Evolutionary conservation across 2,113 vertebrate species (phyloP).

Genomic region (Psophia crepitans): DNA sequence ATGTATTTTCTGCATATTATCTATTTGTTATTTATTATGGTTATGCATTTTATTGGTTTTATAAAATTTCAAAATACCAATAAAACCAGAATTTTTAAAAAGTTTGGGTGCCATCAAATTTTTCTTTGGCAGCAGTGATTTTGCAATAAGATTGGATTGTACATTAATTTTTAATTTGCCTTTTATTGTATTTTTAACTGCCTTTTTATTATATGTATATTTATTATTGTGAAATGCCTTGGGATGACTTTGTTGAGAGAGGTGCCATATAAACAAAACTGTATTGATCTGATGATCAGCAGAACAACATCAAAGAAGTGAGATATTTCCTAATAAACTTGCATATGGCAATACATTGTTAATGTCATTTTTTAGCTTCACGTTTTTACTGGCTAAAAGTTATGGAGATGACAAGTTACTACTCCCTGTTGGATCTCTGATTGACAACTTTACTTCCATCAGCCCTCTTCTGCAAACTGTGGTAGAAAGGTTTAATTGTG

Average conservation of each 20-base stretch:
- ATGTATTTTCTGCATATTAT: neutral
- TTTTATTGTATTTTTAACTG: conserved; percentile 52
- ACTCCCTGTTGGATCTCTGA: neutral
- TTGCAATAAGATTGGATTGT: neutral
- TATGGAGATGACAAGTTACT: neutral
- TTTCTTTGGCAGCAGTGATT: neutral
- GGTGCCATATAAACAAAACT: conserved; percentile 18
- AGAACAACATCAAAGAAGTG: conserved; percentile 28
- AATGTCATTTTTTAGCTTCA: neutral
- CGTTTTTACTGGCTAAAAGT: conserved; percentile 28
- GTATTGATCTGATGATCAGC: conserved; percentile 54
- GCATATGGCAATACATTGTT: neutral
- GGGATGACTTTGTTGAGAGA: conserved; percentile 36
- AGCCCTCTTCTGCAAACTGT: conserved; percentile 3
- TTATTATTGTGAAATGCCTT: conserved; percentile 29
- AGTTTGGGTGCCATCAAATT: neutral
- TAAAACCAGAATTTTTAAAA: neutral
- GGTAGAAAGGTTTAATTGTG: conserved; percentile 51
- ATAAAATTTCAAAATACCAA: conserved; percentile 3
- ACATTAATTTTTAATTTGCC: conserved; percentile 24
- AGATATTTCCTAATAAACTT: conserved; percentile 59
- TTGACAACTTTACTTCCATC: conserved; percentile 28
- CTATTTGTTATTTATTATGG: neutral
- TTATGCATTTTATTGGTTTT: neutral
- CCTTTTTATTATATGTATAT: conserved; percentile 51